Base-by-base conservation (phyloP, 2,888 invertebrate species). In the Ornithoptera alexandrae region DNA sequence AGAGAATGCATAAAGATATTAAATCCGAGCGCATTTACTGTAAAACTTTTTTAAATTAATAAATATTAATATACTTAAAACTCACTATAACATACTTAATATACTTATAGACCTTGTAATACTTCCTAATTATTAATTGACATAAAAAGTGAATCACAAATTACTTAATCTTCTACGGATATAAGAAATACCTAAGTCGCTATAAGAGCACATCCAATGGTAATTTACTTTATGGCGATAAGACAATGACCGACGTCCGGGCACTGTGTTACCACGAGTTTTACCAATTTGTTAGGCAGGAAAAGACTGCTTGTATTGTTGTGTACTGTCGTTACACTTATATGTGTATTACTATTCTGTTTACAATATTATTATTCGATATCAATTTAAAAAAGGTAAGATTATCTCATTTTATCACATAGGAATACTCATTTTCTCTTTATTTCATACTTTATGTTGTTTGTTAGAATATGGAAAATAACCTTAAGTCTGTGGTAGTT, bases 201-300 rank as follows among this genome's bases (percentile, higher is more conserved):
- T 53, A 53, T n/a, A 53, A n/a, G n/a, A 53, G n/a, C n/a, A 53
- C 53, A 53, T n/a, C n/a, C 18, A 53, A 6, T 53, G 5, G n/a
- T 53, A 53, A 53, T 53, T 53, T 5, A 53, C 53, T 18, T 0
- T 53, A n/a, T 53, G 53, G 18, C n/a, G 53, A 53, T 53, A 53
- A 53, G 53, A 53, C 53, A 53, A 53, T 53, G 53, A 53, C 53
- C 53, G n/a, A 53, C 53, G 53, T 53, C 53, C 53, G 53, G 53
- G 53, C 53, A 53, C 53, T 53, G n/a, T n/a, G 53, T 53, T 53
- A 53, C 53, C 15, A 53, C n/a, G 53, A n/a, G 53, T 53, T 53
- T 46, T 53, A 53, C 53, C 53, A 53, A 53, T 53, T 53, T 53
- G n/a, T 53, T 53, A 8, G 53, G n/a, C 53, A 53, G 53, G 53